Base-by-base conservation (phyloP, 1,140 invertebrate genomes). In the Hirudo medicinalis region DNA sequence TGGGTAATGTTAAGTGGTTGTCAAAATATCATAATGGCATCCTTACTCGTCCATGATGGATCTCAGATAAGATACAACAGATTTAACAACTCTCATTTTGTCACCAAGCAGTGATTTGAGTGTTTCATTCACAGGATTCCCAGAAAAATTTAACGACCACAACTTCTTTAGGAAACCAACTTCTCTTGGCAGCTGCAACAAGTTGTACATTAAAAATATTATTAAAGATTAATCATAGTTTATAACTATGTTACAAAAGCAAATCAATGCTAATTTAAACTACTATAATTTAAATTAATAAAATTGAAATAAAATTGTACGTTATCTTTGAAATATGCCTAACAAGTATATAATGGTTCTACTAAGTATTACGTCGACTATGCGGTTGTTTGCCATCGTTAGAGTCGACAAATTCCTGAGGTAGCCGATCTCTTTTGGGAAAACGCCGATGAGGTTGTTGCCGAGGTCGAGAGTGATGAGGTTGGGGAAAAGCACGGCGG, bases 391-490 rank as follows among this genome's bases (percentile, higher is more conserved):
- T 78, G 90, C 91, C 9, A 97, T 86, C 79, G 96, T 96, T 11
- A 99, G 83, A n/a, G 97, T 91, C 54, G 93, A 93, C 0, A 99
- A 83, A 79, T 92, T 91, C 57, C 82, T 86, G 0, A 97, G 84
- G 78, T 95, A 89, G 75, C 92, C 88, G 68, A 98, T 88, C 67
- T 89, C 89, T 0, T 87, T 80, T 2, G 95, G 92, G 63, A 99
- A 87, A 76, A 88, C 87, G 74, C 83, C 85, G 6, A 96, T 80
- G 43, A 85, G 84, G 82, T 99, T 98, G 77, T 90, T 90, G 76
- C 91, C 92, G 11, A 98, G 87, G 81, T 98, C 95, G 74, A 98
- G 81, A 89, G 94, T 94, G 0, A 91, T 94, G 54, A 99, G 85
- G 78, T 90, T 91, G 0, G 95, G 94, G 83, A 95, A 97, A 74